These are phyloP conservation scores for Mactromeris polynyma DNA, from an alignment of 2,888 invertebrate genomes.

Conservation along the genomic window DNA sequence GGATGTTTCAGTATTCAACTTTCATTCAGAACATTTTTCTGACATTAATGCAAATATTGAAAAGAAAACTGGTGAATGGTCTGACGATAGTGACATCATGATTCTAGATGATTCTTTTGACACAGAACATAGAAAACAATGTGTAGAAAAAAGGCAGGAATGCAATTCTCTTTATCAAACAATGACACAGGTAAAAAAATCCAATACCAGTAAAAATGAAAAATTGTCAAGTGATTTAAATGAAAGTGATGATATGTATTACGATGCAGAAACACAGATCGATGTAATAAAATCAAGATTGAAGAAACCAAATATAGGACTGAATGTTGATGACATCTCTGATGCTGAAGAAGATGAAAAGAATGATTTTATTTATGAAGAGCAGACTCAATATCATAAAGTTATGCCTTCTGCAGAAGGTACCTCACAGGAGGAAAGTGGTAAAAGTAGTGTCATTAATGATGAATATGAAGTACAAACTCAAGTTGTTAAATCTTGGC, in stretches of 20 bases:
- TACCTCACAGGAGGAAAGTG: not conserved
- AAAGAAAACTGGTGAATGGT: not conserved
- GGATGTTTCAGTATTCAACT: slow-evolving; percentile 29
- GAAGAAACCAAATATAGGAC: not conserved
- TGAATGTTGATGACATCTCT: not conserved
- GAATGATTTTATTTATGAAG: not conserved
- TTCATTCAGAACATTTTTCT: slow-evolving; percentile 35
- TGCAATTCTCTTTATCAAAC: not conserved
- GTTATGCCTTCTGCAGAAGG: not conserved
- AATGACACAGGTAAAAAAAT: not conserved
- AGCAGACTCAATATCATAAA: slow-evolving; percentile 10
- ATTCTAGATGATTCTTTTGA: slow-evolving; percentile 9
- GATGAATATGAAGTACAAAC: not conserved
- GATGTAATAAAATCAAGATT: not conserved
- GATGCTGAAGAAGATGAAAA: not conserved
- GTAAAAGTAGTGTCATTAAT: not conserved
- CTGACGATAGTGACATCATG: slow-evolving; percentile 21
- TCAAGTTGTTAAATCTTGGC: not conserved
- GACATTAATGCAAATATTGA: slow-evolving; percentile 19
- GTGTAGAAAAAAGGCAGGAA: not conserved
- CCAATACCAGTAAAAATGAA: not conserved
- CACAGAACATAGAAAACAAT: not conserved
- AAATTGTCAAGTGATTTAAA: not conserved
- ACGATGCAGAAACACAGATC: not conserved
- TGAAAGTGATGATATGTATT: not conserved